Evolutionary conservation across 2,888 invertebrate genomes (phyloP), one percentile per base, ranked within the genome.

Genomic region (Lapara coniferarum): DNA sequence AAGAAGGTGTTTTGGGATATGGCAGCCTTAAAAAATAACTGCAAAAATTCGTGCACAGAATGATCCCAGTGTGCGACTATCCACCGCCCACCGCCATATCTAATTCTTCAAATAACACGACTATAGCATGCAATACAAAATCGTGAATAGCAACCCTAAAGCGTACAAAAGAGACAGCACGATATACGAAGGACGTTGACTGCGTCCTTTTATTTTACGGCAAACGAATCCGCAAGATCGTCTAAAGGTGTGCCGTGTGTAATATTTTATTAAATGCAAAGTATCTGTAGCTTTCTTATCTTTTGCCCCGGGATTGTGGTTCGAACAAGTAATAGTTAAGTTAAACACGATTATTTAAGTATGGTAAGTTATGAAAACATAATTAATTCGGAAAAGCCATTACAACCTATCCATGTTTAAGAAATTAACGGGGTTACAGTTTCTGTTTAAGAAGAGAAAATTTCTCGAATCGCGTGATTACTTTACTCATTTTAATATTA

Each of bases 131-230:
- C 16, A 55, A 52, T 52, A 52, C n/a, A 53, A 55, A 55, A 8
- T 46, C 19, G 49, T 19, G 57, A 55, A 19, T 49, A 46, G 49
- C 49, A 63, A 49, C 63, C 63, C 63, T 63, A 13, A 19, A 63
- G 10, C 71, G 74, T 59, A 72, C 69, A 75, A 78, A 51, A 55
- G 71, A 66, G 74, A 77, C 67, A 70, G 69, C 74, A 59, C 68
- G 66, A 70, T 58, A 16, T 49, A 25, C 58, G 69, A 66, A 59
- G 67, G 67, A 67, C 59, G 59, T 59, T 67, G 58, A 66, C 59
- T 19, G 19, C 55, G 55, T 55, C 19, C 55, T 55, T 55, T 55
- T 49, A 46, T 63, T 63, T 63, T 63, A 49, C 13, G 7, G 49
- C 19, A 63, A 63, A 63, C 46, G 63, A 63, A 46, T 49, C 63